Percentiles rank a stretch among this genome's conserved stretches.
Conservation (phyloP, 2,797 vertebrate genomes). For the Tympanoctomys barrerae region DNA sequence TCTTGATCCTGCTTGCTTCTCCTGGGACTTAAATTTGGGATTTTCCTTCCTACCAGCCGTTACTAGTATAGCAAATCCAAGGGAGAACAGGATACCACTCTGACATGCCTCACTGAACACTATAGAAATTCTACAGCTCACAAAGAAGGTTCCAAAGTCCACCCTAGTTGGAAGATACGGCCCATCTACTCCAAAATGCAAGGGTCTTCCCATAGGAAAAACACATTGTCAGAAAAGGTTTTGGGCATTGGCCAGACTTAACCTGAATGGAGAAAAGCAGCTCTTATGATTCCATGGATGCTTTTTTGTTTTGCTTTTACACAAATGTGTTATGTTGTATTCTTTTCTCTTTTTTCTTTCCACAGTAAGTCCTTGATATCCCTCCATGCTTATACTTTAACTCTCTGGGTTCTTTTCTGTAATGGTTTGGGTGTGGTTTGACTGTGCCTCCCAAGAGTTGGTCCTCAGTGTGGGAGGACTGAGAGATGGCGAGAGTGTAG, state of each 20-base stretch:
- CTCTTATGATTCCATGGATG: background rate
- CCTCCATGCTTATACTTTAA: background rate
- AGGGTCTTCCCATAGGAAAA: background rate
- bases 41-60: background rate
- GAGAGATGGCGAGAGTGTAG: background rate
- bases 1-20: background rate
- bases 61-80: background rate
- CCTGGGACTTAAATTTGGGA: background rate
- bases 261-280: background rate
- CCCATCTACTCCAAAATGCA: background rate
- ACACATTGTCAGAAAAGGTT: background rate
- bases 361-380: background rate
- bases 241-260: background rate
- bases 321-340: background rate
- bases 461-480: background rate
- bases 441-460: background rate
- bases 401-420: background rate
- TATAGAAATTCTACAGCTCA: background rate
- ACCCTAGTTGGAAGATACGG: background rate
- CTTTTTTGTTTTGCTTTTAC: constrained; percentile 2
- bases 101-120: background rate
- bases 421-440: background rate
- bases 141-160: background rate
- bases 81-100: background rate
- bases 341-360: background rate